Evolutionary conservation across 2,888 invertebrate genomes (phyloP), one percentile per base, ranked within the genome.

Genomic region (Limnephilus lunatus): DNA sequence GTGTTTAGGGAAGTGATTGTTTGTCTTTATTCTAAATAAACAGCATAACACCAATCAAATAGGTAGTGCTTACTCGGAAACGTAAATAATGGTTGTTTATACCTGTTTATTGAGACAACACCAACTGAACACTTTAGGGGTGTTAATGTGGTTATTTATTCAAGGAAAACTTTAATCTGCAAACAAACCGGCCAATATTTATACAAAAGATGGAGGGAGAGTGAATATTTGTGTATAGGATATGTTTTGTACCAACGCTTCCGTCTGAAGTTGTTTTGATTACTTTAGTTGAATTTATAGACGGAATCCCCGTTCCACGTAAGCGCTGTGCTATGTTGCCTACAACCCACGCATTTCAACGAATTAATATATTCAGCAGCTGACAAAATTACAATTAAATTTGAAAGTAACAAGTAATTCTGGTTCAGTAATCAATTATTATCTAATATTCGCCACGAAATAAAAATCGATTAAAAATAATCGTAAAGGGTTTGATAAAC

Each of bases 211-310:
- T 86, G n/a, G 35, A 35, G 68, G 80, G 91, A 87, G 87, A 81
- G 86, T 91, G 87, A 68, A 91, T 86, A 87, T 91, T 86, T 91
- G 91, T 87, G 81, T 85, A 68, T 68, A 35, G 85, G 81, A 91
- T 35, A 19, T 68, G 25, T 25, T 68, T 68, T n/a, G 68, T 81
- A 91, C 68, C 85, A 81, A 85, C 48, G 90, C 90, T 39, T 82
- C 48, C 90, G 90, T 90, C 85, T 85, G 90, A 85, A 90, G 85
- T 90, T 68, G 32, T 68, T 68, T 68, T 68, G 25, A 68, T 68
- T 68, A 68, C 68, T 68, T 68, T 68, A 68, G 68, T 68, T 68
- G 68, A 68, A 68, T 68, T 68, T 68, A 68, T 68, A 68, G 68
- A 68, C 9, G 68, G n/a, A n/a, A 68, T 19, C 68, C 9, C 25